These are phyloP conservation scores for Eremobia ochroleuca DNA, from an alignment of 2,888 invertebrate genomes.

Conservation along the genomic window DNA sequence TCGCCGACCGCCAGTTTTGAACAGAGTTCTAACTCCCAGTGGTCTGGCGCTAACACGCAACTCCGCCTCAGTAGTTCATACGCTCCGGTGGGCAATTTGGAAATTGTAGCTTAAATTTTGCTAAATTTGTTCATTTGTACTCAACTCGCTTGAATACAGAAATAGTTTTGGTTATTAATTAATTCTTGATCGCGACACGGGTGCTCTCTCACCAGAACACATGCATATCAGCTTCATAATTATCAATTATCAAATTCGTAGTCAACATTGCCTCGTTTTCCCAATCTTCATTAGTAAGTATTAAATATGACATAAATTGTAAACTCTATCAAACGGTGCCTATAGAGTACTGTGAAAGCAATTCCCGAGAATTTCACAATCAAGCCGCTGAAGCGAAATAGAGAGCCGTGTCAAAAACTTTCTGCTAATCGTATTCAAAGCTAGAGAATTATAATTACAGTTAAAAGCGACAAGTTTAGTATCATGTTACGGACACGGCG, in stretches of 20 bases:
- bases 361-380: conserved; percentile 33
- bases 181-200: conserved; percentile 23
- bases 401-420: conserved; percentile 55
- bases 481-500: conserved; percentile 84
- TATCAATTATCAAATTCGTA: conserved; percentile 24
- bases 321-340: not conserved
- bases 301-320: not conserved
- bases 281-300: conserved; percentile 10
- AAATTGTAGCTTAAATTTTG: conserved; percentile 79
- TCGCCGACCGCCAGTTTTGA: conserved; percentile 79
- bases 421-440: conserved; percentile 62
- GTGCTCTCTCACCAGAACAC: conserved; percentile 9
- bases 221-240: not conserved
- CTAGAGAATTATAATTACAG: conserved; percentile 67
- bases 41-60: conserved; percentile 85
- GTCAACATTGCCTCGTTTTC: conserved; percentile 3
- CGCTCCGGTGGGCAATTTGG: conserved; percentile 83
- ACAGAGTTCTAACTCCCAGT: conserved; percentile 80
- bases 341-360: conserved; percentile 13
- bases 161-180: conserved; percentile 55
- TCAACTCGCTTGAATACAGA: conserved; percentile 56
- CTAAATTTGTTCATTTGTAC: conserved; percentile 69
- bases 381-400: conserved; percentile 41
- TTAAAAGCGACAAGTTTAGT: conserved; percentile 79
- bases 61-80: conserved; percentile 85